Evolutionary conservation across 2,113 vertebrate species (phyloP).

Genomic region (Cygnus buccinator): DNA sequence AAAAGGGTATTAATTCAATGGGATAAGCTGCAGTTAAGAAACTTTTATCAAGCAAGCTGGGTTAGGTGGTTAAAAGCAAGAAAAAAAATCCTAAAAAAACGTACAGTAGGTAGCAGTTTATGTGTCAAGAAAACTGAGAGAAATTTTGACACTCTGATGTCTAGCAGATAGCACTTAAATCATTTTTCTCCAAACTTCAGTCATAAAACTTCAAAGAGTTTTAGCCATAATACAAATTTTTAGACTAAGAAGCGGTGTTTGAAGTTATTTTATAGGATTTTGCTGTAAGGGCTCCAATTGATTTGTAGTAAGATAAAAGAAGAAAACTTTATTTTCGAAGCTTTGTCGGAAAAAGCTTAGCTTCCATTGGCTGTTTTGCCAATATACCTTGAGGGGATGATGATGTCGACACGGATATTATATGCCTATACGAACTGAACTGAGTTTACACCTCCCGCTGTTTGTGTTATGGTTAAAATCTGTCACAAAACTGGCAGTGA

Average conservation of each 20-base stretch:
- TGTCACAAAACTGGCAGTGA: conserved; percentile 98
- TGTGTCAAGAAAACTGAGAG: conserved; percentile 97
- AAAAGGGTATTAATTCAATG: conserved; percentile 80
- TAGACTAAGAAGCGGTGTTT: conserved; percentile 99
- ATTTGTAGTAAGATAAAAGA: conserved; percentile 99
- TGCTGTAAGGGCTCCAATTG: conserved; percentile 99
- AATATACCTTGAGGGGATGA: conserved; percentile 92
- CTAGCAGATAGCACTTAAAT: conserved; percentile 99
- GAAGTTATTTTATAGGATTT: conserved; percentile 99
- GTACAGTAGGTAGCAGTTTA: conserved; percentile 89
- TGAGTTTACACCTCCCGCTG: conserved; percentile 94
- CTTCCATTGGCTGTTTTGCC: conserved; percentile 97
- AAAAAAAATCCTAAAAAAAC: conserved; percentile 81
- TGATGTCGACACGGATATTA: conserved; percentile 93
- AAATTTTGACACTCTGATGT: conserved; percentile 97
- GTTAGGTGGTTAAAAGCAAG: conserved; percentile 88
- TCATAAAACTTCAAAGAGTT: conserved; percentile 98
- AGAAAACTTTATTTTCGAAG: conserved; percentile 99
- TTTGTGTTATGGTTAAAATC: conserved; percentile 97
- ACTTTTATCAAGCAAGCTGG: conserved; percentile 80
- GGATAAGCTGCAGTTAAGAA: conserved; percentile 80
- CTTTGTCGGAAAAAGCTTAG: conserved; percentile 99
- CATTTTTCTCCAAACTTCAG: conserved; percentile 99
- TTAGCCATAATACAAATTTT: conserved; percentile 99
- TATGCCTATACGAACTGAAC: conserved; percentile 92